Conservation (phyloP, 1,140 invertebrate genomes). For the Procambarus virginalis region DNA sequence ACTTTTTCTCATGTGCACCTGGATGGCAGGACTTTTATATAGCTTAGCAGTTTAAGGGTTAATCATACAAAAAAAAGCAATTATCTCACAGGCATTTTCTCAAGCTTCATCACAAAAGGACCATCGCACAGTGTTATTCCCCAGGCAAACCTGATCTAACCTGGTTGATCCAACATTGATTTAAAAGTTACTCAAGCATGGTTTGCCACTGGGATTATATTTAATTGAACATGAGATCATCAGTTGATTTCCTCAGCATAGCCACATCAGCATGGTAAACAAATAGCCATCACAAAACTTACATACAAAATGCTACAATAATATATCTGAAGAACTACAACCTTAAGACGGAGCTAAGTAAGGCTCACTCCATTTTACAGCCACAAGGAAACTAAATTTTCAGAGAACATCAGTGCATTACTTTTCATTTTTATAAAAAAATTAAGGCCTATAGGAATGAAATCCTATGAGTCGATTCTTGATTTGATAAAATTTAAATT, state of each 20-base stretch:
- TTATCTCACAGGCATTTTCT: no score
- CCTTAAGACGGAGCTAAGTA: not conserved
- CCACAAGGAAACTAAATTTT: not conserved
- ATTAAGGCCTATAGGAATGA: not conserved
- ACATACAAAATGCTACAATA: not conserved
- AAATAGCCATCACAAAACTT: not conserved
- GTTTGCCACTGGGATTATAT: no score
- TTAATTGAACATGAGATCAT: no score
- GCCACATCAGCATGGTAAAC: not conserved
- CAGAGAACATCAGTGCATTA: not conserved
- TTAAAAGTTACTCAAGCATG: no score
- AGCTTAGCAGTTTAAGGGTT: no score
- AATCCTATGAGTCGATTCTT: not conserved
- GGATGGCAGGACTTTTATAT: no score
- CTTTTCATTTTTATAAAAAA: not conserved
- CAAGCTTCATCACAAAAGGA: not conserved
- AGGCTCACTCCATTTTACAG: not conserved
- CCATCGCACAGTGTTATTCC: not conserved
- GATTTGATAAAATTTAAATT: not conserved
- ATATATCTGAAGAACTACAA: conserved; percentile 9
- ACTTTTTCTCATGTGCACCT: no score
- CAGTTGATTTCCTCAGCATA: not conserved
- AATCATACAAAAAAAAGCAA: no score
- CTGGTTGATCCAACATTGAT: no score
- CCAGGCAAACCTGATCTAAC: no score